phyloP scores from a whole-genome alignment of 2,797 vertebrate genomes.

The Carcharodon carcharias region DNA sequence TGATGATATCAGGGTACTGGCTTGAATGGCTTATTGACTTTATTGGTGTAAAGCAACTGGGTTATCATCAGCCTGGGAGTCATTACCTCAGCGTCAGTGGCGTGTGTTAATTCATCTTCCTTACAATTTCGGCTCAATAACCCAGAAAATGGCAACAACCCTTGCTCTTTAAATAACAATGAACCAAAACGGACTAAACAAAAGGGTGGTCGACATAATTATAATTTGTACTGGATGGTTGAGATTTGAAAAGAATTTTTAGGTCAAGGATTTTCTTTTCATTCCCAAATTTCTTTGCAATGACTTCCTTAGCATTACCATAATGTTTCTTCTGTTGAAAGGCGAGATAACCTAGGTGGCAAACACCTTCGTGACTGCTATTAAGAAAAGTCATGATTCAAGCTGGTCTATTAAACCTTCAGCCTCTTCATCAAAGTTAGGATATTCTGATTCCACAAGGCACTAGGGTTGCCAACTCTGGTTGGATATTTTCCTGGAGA shows the following conservation, averaged over 20 bases:
- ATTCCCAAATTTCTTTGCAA: not conserved
- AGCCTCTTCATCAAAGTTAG: not conserved
- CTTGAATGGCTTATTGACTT: conserved; percentile 23
- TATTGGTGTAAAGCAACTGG: conserved; percentile 26
- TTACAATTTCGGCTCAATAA: conserved; percentile 19
- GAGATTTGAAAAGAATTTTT: conserved; percentile 22
- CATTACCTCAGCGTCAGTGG: conserved; percentile 1
- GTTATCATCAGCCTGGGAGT: conserved; percentile 27
- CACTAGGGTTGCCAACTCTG: not conserved
- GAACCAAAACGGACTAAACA: conserved; percentile 18
- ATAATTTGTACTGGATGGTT: conserved; percentile 16
- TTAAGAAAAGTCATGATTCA: not conserved
- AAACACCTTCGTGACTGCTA: not conserved
- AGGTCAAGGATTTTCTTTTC: conserved; percentile 17
- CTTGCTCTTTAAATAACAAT: conserved; percentile 29
- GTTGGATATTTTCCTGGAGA: not conserved
- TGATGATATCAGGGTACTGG: not conserved
- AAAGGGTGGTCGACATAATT: not conserved
- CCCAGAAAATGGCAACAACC: conserved; percentile 29
- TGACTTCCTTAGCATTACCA: not conserved
- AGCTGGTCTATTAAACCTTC: not conserved
- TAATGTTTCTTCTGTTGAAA: not conserved
- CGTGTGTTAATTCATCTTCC: conserved; percentile 11
- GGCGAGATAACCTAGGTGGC: not conserved
- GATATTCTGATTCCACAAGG: not conserved